These are phyloP conservation scores for Phragmatobia fuliginosa DNA, from an alignment of 2,888 invertebrate genomes.

Conservation along the genomic window DNA sequence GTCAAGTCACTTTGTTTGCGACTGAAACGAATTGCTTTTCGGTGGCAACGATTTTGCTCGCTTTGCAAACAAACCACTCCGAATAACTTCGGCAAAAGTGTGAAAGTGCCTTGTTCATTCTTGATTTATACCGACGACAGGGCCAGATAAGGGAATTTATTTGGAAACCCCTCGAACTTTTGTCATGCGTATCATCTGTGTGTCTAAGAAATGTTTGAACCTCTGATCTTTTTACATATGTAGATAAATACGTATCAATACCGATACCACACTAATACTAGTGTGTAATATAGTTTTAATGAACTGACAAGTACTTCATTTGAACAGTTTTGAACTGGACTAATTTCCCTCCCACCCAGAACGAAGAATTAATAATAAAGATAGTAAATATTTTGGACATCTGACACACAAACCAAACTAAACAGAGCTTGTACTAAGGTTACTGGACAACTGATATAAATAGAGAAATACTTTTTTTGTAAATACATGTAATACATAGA, in stretches of 20 bases:
- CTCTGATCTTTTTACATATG: constrained; percentile 23
- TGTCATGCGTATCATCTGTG: constrained; percentile 54
- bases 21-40: constrained; percentile 68
- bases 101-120: constrained; percentile 63
- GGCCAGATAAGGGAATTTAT: constrained; percentile 69
- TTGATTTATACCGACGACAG: constrained; percentile 70
- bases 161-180: constrained; percentile 56
- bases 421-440: no score
- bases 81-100: constrained; percentile 62
- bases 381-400: no score
- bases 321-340: no score
- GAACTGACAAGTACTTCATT: no score
- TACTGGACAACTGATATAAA: no score
- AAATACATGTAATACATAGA: no score
- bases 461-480: no score
- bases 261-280: not conserved
- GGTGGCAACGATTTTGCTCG: constrained; percentile 61
- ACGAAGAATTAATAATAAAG: no score
- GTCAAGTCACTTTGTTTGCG: constrained; percentile 64
- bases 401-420: no score
- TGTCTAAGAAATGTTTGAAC: constrained; percentile 54
- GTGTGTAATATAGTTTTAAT: not conserved
- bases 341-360: no score
- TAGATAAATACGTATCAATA: not conserved
- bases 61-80: constrained; percentile 68